Base-by-base conservation (phyloP, 1,140 invertebrate species). In the Tetranychus cinnabarinus region DNA sequence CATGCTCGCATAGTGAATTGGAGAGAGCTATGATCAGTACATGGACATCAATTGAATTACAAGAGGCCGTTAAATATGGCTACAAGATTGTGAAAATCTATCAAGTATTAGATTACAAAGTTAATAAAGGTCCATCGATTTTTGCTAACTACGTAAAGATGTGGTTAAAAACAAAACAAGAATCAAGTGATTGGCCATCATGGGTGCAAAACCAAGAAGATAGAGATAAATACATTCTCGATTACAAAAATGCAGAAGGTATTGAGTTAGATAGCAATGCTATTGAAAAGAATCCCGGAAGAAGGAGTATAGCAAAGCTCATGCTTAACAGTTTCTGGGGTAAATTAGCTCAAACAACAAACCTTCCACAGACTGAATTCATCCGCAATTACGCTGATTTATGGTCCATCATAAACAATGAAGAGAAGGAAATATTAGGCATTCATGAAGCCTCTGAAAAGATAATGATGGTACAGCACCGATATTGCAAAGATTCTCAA, bases 21-120 rank as follows among this genome's bases (percentile, higher is more conserved):
- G 65, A 73, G 54, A 61, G 71, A 37, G 35, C 60, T 0, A 62
- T 75, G 10, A 66, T 55, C 0, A 72, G 73, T 54, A 72, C 70
- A 3, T 75, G 70, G 69, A 68, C 70, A 0, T 64, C 66, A 10
- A 66, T 69, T 31, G 73, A 75, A 66, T 13, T 75, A 6, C 35
- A 59, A 37, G 68, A 70, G 61, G 72, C 74, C 0, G 35, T 71
- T 0, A 56, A 68, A 36, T 62, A 63, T 56, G 71, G 70, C 1
- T 74, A 75, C 55, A 62, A 62, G 60, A 65, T 76, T 39, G 0
- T 70, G 5, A 56, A 69, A 23, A 65, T 73, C 31, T 66, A 42
- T 42, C 39, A 42, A 42, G 39, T 42, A 6, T 42, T 42, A 42
- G 39, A 42, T 42, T 42, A 42, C 39, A 42, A 42, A 42, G 15